Conservation (phyloP, 2,888 invertebrate species). For the Lithodes maja region DNA sequence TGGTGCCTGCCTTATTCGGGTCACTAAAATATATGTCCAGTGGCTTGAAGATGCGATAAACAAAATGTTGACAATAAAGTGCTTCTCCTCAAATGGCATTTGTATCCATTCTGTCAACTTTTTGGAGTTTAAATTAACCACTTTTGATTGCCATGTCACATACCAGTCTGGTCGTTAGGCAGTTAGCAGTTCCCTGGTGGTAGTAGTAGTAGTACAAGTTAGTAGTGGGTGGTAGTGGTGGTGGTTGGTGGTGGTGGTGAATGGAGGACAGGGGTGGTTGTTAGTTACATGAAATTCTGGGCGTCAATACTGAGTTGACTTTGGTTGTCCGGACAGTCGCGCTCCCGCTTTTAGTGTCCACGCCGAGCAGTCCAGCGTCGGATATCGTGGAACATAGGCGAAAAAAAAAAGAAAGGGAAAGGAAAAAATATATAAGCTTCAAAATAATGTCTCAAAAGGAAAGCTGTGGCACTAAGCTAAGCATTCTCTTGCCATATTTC, state of each 20-base stretch:
- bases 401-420: conserved; percentile 52
- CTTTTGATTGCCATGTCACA: conserved; percentile 55
- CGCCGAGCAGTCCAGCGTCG: conserved; percentile 50
- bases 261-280: conserved; percentile 63
- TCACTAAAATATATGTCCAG: no score
- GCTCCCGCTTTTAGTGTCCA: conserved; percentile 58
- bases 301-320: conserved; percentile 65
- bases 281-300: conserved; percentile 69
- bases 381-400: conserved; percentile 52
- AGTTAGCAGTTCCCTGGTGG: conserved; percentile 61
- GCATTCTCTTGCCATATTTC: neutral
- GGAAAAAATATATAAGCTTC: conserved; percentile 39
- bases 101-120: no score
- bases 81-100: no score
- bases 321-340: conserved; percentile 60
- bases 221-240: conserved; percentile 54
- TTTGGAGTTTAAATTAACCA: no score
- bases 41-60: no score
- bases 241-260: conserved; percentile 44
- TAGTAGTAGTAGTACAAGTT: conserved; percentile 54
- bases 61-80: no score
- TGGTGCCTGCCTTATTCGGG: no score
- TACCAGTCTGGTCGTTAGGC: conserved; percentile 66
- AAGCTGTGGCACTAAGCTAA: conserved; percentile 34
- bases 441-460: conserved; percentile 38